Percentiles rank a stretch among this genome's conserved stretches.
Conservation (phyloP, 2,113 vertebrate genomes). For the Laticauda colubrina region DNA sequence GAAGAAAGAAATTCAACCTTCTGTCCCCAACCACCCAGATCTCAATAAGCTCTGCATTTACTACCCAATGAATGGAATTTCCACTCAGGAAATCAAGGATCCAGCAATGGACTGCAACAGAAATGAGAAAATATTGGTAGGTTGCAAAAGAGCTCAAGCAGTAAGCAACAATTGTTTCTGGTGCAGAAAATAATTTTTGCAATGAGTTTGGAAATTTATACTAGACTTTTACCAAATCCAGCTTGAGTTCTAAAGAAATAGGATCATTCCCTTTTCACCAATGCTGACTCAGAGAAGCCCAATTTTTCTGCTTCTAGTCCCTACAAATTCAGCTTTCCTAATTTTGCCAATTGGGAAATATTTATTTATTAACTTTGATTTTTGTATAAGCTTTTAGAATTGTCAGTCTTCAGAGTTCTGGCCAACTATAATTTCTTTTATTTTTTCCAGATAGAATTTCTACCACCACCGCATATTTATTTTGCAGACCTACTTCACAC, state of each 20-base stretch:
- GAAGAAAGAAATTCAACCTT: not conserved
- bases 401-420: not conserved
- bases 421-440: not conserved
- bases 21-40: not conserved
- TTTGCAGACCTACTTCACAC: not conserved
- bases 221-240: not conserved
- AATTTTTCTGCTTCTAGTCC: not conserved
- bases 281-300: not conserved
- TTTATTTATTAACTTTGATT: not conserved
- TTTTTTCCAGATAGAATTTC: not conserved
- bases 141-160: not conserved
- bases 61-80: not conserved
- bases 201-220: not conserved
- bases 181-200: not conserved
- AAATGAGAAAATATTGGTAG: not conserved
- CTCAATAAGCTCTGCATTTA: not conserved
- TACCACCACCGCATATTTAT: not conserved
- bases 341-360: not conserved
- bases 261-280: not conserved
- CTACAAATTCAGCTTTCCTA: not conserved
- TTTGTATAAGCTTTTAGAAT: not conserved
- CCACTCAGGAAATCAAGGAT: not conserved
- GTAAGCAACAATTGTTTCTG: not conserved
- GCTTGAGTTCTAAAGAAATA: not conserved
- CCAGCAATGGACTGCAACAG: not conserved